phyloP scores from a whole-genome alignment of 2,797 vertebrate genomes.

The Bradypodion pumilum region DNA sequence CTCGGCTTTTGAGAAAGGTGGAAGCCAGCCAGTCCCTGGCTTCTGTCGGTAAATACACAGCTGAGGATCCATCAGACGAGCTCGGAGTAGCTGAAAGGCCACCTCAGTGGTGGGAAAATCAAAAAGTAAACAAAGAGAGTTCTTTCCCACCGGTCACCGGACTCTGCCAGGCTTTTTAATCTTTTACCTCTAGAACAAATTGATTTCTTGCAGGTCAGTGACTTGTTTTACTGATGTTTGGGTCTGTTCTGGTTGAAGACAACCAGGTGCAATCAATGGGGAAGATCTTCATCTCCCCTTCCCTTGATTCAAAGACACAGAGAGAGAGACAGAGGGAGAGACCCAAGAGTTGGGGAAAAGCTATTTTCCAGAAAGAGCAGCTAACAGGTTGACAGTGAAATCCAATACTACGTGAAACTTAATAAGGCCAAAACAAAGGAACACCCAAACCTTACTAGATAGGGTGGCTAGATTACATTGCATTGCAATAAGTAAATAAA shows the following conservation, averaged over 20 bases:
- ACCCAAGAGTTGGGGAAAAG: not conserved
- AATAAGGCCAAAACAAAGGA: not conserved
- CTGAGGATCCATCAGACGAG: conserved; percentile 66
- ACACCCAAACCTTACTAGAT: not conserved
- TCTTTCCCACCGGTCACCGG: conserved; percentile 67
- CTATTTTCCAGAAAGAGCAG: not conserved
- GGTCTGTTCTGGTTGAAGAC: conserved; percentile 71
- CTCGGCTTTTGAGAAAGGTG: not conserved
- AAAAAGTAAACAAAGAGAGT: conserved; percentile 73
- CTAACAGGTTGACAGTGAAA: not conserved
- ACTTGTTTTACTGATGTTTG: conserved; percentile 73
- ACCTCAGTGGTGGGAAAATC: conserved; percentile 75
- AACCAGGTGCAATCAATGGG: conserved; percentile 68
- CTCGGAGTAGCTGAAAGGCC: conserved; percentile 69
- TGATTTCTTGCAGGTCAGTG: conserved; percentile 73
- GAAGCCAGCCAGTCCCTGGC: conserved; percentile 16
- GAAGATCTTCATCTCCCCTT: not conserved
- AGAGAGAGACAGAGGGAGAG: not conserved
- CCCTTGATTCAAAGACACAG: not conserved
- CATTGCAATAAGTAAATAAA: too few relatives aligned
- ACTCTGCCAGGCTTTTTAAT: conserved; percentile 65
- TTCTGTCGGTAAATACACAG: conserved; percentile 29
- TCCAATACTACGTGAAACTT: too few relatives aligned
- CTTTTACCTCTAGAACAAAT: conserved; percentile 77
- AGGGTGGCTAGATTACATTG: too few relatives aligned